A percentile compares a stretch with the other conserved stretches of the same genome.
Evolutionary conservation across 2,888 invertebrate species (phyloP).

Genomic region (Pardosa pseudoannulata): DNA sequence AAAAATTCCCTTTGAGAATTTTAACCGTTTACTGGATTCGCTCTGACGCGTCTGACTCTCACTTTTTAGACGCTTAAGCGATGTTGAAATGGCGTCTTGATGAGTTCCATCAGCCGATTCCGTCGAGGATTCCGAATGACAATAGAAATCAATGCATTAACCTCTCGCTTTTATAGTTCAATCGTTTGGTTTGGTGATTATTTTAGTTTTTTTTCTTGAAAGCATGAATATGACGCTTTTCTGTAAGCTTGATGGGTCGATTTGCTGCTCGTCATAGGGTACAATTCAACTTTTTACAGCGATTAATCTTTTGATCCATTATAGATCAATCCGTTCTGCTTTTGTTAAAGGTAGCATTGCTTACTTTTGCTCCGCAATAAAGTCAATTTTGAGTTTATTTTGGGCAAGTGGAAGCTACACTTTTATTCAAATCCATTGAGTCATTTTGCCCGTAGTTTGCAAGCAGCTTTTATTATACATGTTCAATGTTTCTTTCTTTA

Average conservation of each 20-base stretch:
- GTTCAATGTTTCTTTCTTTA: no score
- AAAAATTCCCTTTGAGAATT: background rate
- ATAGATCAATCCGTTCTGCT: no score
- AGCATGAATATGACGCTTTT: background rate
- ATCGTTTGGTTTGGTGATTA: background rate
- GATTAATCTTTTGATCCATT: background rate
- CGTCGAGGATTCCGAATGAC: background rate
- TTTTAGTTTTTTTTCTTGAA: background rate
- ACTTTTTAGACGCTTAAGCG: background rate
- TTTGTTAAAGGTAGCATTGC: no score
- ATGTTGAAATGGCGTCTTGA: background rate
- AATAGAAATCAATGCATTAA: constrained; percentile 6
- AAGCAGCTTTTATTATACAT: no score
- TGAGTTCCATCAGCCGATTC: background rate
- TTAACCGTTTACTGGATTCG: background rate
- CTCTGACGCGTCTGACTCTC: background rate
- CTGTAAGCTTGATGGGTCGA: background rate
- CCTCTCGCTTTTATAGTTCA: constrained; percentile 3
- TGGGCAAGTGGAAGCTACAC: no score
- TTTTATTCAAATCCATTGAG: no score
- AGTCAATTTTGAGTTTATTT: no score
- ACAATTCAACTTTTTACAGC: no score
- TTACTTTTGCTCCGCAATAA: no score
- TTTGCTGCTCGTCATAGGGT: no score
- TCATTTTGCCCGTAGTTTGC: no score